Conservation (phyloP, 2,113 vertebrate genomes). For the Campylomormyrus numenius region DNA sequence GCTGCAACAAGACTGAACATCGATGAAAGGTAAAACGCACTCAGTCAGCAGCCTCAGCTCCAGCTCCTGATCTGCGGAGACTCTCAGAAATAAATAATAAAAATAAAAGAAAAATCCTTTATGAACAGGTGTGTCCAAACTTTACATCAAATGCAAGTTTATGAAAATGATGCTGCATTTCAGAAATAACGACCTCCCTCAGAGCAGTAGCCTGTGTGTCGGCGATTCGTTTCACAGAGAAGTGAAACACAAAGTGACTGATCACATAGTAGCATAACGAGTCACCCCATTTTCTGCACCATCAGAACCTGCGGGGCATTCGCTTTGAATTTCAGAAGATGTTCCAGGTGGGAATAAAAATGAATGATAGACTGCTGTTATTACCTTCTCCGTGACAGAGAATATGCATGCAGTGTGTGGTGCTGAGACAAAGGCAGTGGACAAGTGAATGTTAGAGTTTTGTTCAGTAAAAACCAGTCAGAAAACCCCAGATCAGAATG, state of each 20-base stretch:
- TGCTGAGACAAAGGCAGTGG: not conserved
- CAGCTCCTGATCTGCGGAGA: conserved; percentile 40
- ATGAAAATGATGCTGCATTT: not conserved
- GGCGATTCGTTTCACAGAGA: not conserved
- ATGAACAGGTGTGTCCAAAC: not conserved
- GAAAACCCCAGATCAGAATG: not conserved
- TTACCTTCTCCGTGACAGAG: not conserved
- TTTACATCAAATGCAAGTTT: not conserved
- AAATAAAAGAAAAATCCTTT: not conserved
- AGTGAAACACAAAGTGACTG: not conserved
- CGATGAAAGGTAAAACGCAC: conserved; percentile 25
- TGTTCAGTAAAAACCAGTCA: not conserved
- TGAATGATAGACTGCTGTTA: not conserved
- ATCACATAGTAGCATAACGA: not conserved
- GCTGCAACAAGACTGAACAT: not conserved
- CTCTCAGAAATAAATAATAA: not conserved
- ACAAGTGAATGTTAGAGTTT: not conserved
- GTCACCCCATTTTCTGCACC: not conserved
- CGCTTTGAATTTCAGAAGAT: not conserved
- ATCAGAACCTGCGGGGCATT: not conserved
- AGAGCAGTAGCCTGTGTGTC: not conserved
- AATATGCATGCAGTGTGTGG: not conserved
- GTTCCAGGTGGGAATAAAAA: not conserved
- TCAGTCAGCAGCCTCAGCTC: conserved; percentile 33
- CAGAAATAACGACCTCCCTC: not conserved